Evolutionary conservation across 2,797 vertebrate species (phyloP).

Genomic region (Xiphorhynchus erythropygius): DNA sequence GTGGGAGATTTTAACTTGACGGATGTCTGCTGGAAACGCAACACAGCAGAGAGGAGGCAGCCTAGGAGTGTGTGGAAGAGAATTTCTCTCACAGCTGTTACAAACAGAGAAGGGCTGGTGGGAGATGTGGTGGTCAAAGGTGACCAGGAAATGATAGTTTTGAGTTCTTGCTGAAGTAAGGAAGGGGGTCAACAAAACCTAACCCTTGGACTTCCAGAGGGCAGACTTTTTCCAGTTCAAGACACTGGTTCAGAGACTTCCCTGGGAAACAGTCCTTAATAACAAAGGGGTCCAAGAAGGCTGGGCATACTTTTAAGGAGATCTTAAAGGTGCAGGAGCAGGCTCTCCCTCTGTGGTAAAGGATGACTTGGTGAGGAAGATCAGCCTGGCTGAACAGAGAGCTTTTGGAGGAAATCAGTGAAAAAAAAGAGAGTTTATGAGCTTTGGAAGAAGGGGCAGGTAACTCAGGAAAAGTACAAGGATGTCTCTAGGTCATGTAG

Average conservation of each 20-base stretch:
- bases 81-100: background rate
- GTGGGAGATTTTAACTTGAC: background rate
- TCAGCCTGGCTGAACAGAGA: background rate
- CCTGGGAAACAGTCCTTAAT: too few relatives aligned
- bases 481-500: background rate
- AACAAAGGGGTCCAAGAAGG: background rate
- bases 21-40: background rate
- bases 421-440: background rate
- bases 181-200: background rate
- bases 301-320: background rate
- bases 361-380: background rate
- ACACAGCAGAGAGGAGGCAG: background rate
- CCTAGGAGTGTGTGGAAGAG: background rate
- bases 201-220: background rate
- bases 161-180: background rate
- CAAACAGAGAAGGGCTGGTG: background rate
- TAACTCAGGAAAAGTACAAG: background rate
- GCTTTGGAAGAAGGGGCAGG: background rate
- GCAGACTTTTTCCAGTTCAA: background rate
- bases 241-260: background rate
- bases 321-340: background rate
- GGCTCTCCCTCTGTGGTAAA: background rate
- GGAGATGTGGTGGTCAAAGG: background rate
- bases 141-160: background rate
- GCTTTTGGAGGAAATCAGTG: background rate